Percentiles rank a stretch among this genome's conserved stretches.
Conservation (phyloP, 2,888 invertebrate genomes). For the Lottia gigantea region DNA sequence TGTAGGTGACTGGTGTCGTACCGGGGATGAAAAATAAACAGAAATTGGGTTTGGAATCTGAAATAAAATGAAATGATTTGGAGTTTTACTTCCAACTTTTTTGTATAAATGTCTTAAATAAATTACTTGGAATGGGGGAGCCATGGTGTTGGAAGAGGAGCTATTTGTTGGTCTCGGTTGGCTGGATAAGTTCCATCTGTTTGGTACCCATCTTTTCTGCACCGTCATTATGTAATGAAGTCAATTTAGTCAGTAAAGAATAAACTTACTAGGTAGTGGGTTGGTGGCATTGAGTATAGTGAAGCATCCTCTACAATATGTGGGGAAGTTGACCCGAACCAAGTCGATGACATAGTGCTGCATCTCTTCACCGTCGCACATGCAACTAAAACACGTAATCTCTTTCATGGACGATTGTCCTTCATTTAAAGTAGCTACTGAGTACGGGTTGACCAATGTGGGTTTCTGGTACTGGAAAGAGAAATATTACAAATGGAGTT, state of each 20-base stretch:
- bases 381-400: not conserved
- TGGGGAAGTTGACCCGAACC: not conserved
- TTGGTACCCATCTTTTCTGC: too few species aligned
- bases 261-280: too few species aligned
- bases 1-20: not conserved
- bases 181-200: too few species aligned
- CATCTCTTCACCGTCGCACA: not conserved
- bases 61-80: not conserved
- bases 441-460: not conserved
- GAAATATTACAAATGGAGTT: not conserved
- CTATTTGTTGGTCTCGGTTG: too few species aligned
- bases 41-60: not conserved
- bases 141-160: too few species aligned
- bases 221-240: too few species aligned
- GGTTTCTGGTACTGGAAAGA: not conserved
- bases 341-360: not conserved
- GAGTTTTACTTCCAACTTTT: too few species aligned
- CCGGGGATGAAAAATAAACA: not conserved
- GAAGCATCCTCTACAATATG: not conserved
- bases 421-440: not conserved
- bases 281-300: not conserved
- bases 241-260: too few species aligned
- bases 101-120: too few species aligned
- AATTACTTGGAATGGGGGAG: too few species aligned
- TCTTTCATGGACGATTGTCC: not conserved